A percentile compares a stretch with the other conserved stretches of the same genome.
These are phyloP conservation scores for Eupithecia inturbata DNA, from an alignment of 2,888 invertebrate genomes.

Conservation along the genomic window DNA sequence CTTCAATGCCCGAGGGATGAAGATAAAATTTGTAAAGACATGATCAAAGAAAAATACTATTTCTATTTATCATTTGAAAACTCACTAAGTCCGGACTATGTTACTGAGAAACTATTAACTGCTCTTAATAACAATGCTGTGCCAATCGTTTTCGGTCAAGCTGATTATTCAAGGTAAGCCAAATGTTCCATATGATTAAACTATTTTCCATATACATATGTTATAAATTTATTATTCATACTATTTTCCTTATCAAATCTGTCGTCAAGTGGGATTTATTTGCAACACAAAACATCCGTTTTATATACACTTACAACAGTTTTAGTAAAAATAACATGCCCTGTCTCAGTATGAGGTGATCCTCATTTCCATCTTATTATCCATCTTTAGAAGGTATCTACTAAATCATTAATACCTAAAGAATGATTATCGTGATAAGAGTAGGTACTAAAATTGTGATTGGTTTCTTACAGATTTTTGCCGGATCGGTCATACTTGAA, in stretches of 20 bases:
- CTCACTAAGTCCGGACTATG: slow-evolving; percentile 64
- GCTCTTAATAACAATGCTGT: slow-evolving; percentile 78
- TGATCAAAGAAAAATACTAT: slow-evolving; percentile 53
- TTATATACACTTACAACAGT: too few relatives aligned
- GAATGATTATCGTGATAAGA: background rate
- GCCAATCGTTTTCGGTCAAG: slow-evolving; percentile 88
- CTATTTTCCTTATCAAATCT: background rate
- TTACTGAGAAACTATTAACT: slow-evolving; percentile 62
- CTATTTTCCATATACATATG: too few relatives aligned
- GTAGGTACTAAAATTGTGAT: background rate
- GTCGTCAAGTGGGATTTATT: background rate
- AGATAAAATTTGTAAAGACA: slow-evolving; percentile 51
- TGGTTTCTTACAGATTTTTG: slow-evolving; percentile 65
- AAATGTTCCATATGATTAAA: background rate
- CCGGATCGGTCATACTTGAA: slow-evolving; percentile 72
- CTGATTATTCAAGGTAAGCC: slow-evolving; percentile 63
- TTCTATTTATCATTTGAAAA: slow-evolving; percentile 73
- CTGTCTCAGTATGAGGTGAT: background rate
- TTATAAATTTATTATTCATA: too few relatives aligned
- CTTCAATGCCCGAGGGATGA: slow-evolving; percentile 46
- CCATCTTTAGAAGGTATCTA: background rate
- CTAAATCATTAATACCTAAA: background rate
- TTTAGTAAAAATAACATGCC: background rate
- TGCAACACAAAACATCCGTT: background rate
- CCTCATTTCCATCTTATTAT: background rate